Conservation (phyloP, 92 coral and sea anemone genomes). For the Phenganax marumi region DNA sequence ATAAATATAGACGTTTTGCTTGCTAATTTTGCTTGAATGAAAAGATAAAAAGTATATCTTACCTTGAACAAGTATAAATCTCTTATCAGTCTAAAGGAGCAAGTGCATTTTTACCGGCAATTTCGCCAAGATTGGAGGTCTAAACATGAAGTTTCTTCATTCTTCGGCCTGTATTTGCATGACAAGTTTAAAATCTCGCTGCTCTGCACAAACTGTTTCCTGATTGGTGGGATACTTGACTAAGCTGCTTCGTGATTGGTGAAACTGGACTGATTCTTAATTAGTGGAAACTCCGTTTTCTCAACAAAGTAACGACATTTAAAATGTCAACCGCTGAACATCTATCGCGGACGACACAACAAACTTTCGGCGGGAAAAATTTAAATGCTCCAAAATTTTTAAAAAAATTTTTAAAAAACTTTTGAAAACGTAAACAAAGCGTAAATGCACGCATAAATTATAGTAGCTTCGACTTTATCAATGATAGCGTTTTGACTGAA, state of each 20-base stretch:
- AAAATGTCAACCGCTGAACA: not conserved
- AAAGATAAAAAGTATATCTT: not conserved
- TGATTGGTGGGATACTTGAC: too few relatives aligned
- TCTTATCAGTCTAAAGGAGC: not conserved
- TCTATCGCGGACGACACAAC: not conserved
- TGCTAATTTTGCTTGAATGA: not conserved
- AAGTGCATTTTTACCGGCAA: not conserved
- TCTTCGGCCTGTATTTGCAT: not conserved
- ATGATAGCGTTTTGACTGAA: too few relatives aligned
- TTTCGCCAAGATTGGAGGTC: not conserved
- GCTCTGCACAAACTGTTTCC: too few relatives aligned
- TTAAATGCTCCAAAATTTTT: not conserved
- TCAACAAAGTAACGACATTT: not conserved
- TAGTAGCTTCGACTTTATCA: too few relatives aligned
- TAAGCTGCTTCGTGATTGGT: not conserved
- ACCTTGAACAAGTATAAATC: not conserved
- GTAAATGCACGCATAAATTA: too few relatives aligned
- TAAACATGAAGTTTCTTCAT: not conserved
- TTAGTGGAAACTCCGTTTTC: too few relatives aligned
- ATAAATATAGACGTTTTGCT: not conserved
- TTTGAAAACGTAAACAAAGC: not conserved
- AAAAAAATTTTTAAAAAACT: not conserved
- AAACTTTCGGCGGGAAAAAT: slow-evolving; percentile 12
- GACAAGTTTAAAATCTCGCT: not conserved
- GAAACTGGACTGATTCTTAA: not conserved